These are phyloP conservation scores for Dione juno DNA, from an alignment of 2,888 invertebrate species.

Conservation along the genomic window DNA sequence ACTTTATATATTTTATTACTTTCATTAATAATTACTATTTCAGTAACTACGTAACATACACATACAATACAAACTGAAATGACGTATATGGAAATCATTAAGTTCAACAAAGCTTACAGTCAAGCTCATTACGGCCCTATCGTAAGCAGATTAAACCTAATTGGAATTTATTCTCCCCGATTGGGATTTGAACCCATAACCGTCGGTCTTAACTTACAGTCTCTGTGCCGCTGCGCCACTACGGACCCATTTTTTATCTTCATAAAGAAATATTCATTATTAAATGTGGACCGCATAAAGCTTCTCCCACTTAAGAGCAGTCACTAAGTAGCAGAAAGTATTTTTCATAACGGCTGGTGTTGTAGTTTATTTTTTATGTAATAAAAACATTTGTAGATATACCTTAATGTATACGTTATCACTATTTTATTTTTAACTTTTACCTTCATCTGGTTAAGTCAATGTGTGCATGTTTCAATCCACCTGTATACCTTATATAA, in stretches of 20 bases:
- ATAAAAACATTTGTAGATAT: too few relatives aligned
- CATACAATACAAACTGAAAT: not conserved
- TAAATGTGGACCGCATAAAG: not conserved
- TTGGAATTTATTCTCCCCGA: too few relatives aligned
- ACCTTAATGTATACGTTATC: too few relatives aligned
- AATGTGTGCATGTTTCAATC: not conserved
- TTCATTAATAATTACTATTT: not conserved
- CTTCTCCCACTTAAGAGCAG: not conserved
- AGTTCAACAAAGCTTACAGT: too few relatives aligned
- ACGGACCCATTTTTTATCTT: not conserved
- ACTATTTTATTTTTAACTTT: too few relatives aligned
- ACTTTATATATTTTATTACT: not conserved
- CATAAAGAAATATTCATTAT: constrained; percentile 1
- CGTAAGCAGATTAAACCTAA: too few relatives aligned
- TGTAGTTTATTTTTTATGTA: not conserved
- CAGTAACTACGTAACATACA: too few relatives aligned
- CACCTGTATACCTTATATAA: too few relatives aligned
- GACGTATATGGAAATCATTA: too few relatives aligned
- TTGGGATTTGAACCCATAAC: too few relatives aligned
- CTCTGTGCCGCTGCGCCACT: not conserved
- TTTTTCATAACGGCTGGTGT: not conserved
- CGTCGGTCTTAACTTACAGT: not conserved
- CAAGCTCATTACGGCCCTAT: too few relatives aligned
- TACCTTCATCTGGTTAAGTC: not conserved
- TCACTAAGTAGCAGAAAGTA: not conserved